A percentile compares a stretch with the other conserved stretches of the same genome.
Conservation (phyloP, 2,797 vertebrate genomes). For the Falco naumanni region DNA sequence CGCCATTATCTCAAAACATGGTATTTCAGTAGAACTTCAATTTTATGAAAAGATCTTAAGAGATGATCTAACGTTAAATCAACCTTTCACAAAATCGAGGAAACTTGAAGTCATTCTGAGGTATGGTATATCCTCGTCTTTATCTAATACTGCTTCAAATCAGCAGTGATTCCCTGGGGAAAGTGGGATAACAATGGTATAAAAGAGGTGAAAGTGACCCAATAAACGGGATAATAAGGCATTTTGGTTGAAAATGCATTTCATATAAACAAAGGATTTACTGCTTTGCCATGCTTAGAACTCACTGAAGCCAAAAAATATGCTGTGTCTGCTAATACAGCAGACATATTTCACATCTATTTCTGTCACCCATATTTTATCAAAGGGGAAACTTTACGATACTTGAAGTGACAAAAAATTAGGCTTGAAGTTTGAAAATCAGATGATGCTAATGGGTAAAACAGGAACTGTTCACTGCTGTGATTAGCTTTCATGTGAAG, state of each 20-base stretch:
- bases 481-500: not conserved
- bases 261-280: not conserved
- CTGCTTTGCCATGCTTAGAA: not conserved
- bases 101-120: not conserved
- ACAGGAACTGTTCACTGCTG: not conserved
- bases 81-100: slow-evolving; percentile 38
- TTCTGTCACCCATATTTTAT: not conserved
- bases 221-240: not conserved
- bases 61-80: slow-evolving; percentile 46
- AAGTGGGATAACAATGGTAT: not conserved
- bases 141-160: slow-evolving; percentile 17
- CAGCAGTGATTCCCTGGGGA: not conserved
- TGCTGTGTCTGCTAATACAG: not conserved
- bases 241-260: slow-evolving; percentile 20
- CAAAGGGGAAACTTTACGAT: not conserved
- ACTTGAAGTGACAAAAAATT: not conserved
- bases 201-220: not conserved
- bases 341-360: not conserved
- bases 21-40: slow-evolving; percentile 31
- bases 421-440: not conserved
- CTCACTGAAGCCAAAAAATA: not conserved
- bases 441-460: not conserved
- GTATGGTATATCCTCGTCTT: not conserved
- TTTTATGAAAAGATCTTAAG: slow-evolving; percentile 35
- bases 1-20: slow-evolving; percentile 43